Evolutionary conservation across 1,140 invertebrate species (phyloP).

Genomic region (honey bee (Apis mellifera)): DNA sequence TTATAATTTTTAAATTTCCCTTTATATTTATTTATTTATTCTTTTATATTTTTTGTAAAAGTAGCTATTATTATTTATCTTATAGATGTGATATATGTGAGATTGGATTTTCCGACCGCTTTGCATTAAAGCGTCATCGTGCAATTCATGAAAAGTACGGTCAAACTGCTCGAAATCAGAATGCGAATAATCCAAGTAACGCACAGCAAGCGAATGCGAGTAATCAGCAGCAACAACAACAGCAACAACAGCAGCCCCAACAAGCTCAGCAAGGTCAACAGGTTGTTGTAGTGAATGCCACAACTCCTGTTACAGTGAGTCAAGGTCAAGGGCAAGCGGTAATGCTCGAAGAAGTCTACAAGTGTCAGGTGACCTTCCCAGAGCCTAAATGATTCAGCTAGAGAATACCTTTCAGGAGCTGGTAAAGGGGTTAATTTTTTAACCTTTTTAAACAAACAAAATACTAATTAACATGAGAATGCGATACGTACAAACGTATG

Average conservation of each 20-base stretch:
- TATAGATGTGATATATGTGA: conserved; percentile 93
- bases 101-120: conserved; percentile 92
- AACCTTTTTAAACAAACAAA: conserved; percentile 58
- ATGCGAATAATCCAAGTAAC: conserved; percentile 75
- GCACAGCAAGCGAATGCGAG: conserved; percentile 75
- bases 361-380: conserved; percentile 82
- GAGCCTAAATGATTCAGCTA: conserved; percentile 81
- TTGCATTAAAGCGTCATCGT: conserved; percentile 89
- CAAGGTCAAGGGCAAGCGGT: conserved; percentile 78
- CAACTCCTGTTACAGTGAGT: conserved; percentile 78
- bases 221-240: conserved; percentile 75
- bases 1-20: background rate
- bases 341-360: conserved; percentile 81
- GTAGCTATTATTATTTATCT: conserved; percentile 43
- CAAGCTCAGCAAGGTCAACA: conserved; percentile 75
- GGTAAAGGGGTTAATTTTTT: conserved; percentile 66
- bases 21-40: background rate
- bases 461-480: conserved; percentile 44
- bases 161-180: conserved; percentile 79
- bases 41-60: background rate
- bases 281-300: conserved; percentile 78
- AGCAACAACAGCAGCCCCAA: conserved; percentile 65
- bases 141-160: conserved; percentile 91
- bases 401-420: conserved; percentile 68
- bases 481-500: conserved; percentile 28